Conservation (phyloP, 2,888 invertebrate species). For the Rhimphoctona megacephalus region DNA sequence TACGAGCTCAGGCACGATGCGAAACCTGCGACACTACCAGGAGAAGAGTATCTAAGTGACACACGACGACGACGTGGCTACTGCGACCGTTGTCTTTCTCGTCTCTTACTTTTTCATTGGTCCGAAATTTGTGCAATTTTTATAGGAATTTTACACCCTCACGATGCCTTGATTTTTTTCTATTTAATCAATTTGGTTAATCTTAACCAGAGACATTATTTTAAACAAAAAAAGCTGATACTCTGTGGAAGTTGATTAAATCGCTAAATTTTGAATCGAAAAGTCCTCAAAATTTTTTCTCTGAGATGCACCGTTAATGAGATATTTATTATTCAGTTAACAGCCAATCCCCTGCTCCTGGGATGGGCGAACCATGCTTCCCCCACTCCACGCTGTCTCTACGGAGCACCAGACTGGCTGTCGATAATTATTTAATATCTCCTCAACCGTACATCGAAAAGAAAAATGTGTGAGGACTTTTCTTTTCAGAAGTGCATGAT, state of each 20-base stretch:
- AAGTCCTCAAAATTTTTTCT: too few relatives aligned
- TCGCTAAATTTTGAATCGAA: not conserved
- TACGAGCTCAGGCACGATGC: conserved; percentile 33
- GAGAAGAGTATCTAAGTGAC: conserved; percentile 48
- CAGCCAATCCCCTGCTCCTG: not conserved
- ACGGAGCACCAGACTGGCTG: too few relatives aligned
- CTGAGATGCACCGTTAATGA: too few relatives aligned
- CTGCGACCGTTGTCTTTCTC: conserved; percentile 17
- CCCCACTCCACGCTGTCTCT: not conserved
- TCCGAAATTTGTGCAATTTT: not conserved
- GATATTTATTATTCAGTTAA: not conserved
- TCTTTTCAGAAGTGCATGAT: too few relatives aligned
- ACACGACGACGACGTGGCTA: conserved; percentile 48
- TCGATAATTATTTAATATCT: too few relatives aligned
- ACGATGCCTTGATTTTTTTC: not conserved
- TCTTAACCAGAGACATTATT: not conserved
- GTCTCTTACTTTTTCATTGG: conserved; percentile 22
- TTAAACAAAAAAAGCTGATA: not conserved
- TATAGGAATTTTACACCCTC: not conserved
- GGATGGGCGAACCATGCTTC: too few relatives aligned
- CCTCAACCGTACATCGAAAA: too few relatives aligned
- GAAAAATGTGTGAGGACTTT: too few relatives aligned
- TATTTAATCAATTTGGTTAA: not conserved
- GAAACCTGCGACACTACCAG: conserved; percentile 46
- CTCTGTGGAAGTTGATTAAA: not conserved